Conservation (phyloP, 2,888 invertebrate species). For the Ochropacha duplaris region DNA sequence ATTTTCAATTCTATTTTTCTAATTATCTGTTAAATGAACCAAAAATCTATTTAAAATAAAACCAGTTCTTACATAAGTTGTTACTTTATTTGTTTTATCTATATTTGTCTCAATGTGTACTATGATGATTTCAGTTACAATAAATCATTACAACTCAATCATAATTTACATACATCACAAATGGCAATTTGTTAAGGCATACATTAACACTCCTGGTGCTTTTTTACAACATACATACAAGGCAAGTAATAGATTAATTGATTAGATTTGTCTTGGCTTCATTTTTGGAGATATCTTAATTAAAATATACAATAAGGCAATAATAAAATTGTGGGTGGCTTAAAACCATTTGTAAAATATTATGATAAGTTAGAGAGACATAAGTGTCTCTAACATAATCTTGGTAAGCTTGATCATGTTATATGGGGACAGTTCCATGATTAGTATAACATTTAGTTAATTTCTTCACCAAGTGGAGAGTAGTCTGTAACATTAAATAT, state of each 20-base stretch:
- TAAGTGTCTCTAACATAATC: too few species aligned
- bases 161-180: conserved; percentile 72
- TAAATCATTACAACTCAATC: conserved; percentile 56
- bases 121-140: conserved; percentile 62
- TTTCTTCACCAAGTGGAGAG: too few species aligned
- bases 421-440: too few species aligned
- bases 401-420: too few species aligned
- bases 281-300: too few species aligned
- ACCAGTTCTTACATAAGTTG: conserved; percentile 67
- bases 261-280: conserved; percentile 25
- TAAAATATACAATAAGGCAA: too few species aligned
- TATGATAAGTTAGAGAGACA: neutral
- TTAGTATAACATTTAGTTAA: too few species aligned
- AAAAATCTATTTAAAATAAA: conserved; percentile 54
- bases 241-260: conserved; percentile 40
- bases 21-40: conserved; percentile 16
- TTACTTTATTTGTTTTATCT: conserved; percentile 70
- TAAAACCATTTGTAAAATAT: neutral
- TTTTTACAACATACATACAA: conserved; percentile 37
- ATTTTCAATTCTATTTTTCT: neutral
- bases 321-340: too few species aligned
- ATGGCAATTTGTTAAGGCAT: conserved; percentile 75
- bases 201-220: conserved; percentile 43
- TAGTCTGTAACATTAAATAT: neutral
- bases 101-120: conserved; percentile 74